Evolutionary conservation across 1,140 invertebrate genomes (phyloP).

Genomic region (Patella vulgata): DNA sequence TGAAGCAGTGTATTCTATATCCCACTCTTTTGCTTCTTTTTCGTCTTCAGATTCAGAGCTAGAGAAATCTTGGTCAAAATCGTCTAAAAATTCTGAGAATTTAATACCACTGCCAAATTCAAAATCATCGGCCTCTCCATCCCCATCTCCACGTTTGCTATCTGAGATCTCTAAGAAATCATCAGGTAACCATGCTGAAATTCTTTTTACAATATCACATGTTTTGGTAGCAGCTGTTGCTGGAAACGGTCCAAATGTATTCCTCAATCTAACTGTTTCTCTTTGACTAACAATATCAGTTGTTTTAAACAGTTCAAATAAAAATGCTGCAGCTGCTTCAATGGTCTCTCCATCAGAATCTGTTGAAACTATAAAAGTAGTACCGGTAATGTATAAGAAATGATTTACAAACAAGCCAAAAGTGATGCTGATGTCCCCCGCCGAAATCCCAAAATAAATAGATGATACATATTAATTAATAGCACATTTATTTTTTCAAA

Average conservation of each 20-base stretch:
- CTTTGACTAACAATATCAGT: constrained; percentile 70
- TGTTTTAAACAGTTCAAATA: constrained; percentile 73
- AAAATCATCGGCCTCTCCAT: constrained; percentile 40
- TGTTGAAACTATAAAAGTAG: constrained; percentile 59
- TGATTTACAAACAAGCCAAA: too few species aligned
- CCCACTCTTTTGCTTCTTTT: constrained; percentile 60
- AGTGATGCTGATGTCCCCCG: too few species aligned
- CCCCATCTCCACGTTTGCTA: constrained; percentile 34
- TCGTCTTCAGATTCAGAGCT: constrained; percentile 53
- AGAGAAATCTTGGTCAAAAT: constrained; percentile 28
- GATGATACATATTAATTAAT: too few species aligned
- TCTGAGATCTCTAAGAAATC: constrained; percentile 16
- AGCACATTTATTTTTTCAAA: too few species aligned
- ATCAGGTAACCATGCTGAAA: constrained; percentile 58
- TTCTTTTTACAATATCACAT: constrained; percentile 52
- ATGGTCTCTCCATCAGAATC: constrained; percentile 71
- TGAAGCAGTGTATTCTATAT: constrained; percentile 63
- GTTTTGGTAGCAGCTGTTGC: constrained; percentile 55
- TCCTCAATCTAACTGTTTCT: constrained; percentile 51
- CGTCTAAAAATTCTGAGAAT: constrained; percentile 32
- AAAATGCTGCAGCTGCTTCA: constrained; percentile 73
- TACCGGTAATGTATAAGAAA: too few species aligned
- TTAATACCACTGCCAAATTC: constrained; percentile 62
- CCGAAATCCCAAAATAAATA: too few species aligned
- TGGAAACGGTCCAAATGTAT: constrained; percentile 63